phyloP scores from a whole-genome alignment of 2,888 invertebrate species.

The Drosophila trichaetosa region DNA sequence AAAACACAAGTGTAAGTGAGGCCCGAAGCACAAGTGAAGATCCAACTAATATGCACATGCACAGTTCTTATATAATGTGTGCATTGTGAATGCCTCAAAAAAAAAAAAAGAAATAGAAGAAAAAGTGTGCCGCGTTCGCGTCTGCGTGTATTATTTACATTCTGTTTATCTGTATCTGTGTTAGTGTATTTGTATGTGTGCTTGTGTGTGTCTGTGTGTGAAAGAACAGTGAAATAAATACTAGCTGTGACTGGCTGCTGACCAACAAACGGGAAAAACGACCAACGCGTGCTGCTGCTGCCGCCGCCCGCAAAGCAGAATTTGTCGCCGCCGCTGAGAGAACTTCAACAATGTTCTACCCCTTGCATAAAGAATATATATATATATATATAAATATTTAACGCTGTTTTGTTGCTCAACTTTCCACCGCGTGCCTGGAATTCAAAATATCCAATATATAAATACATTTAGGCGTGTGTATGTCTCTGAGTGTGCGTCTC shows the following conservation, averaged over 20 bases:
- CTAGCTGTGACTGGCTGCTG: conserved; percentile 36
- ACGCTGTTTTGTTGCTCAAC: conserved; percentile 28
- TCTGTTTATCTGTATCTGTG: conserved; percentile 15
- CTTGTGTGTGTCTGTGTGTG: conserved; percentile 22
- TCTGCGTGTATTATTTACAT: conserved; percentile 19
- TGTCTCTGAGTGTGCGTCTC: conserved; percentile 7
- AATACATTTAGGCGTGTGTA: conserved; percentile 13
- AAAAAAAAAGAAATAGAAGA: conserved; percentile 20
- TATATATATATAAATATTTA: conserved; percentile 27
- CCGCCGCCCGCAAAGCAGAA: conserved; percentile 62
- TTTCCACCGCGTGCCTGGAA: conserved; percentile 70
- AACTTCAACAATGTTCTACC: conserved; percentile 18
- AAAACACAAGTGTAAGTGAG: conserved; percentile 75
- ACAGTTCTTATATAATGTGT: conserved; percentile 55
- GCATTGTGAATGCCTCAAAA: conserved; percentile 36
- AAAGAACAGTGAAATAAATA: conserved; percentile 50
- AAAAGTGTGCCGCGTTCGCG: conserved; percentile 12
- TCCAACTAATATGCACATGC: conserved; percentile 57
- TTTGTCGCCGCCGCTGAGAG: conserved; percentile 46
- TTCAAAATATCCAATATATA: conserved; percentile 51
- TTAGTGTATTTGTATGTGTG: conserved; percentile 12
- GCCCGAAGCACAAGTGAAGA: conserved; percentile 50
- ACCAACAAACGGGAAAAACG: conserved; percentile 57
- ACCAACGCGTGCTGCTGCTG: conserved; percentile 71
- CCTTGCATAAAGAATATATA: conserved; percentile 60